Conservation (phyloP, 1,140 invertebrate species). For the Caerostris darwini region DNA sequence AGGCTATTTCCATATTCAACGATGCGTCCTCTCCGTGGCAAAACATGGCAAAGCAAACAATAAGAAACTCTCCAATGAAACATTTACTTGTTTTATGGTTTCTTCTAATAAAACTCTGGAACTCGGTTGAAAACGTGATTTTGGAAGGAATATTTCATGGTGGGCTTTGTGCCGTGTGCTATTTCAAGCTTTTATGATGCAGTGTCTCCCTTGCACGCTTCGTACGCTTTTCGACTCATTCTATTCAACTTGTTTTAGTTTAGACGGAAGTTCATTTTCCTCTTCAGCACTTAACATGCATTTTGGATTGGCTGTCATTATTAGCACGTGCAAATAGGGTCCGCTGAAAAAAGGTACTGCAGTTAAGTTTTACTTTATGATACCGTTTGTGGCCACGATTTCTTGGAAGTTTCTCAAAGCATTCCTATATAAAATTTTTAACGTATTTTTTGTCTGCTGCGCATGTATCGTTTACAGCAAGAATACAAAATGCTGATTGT, state of each 20-base stretch:
- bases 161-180: not conserved
- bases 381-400: not conserved
- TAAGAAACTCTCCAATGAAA: not conserved
- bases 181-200: slow-evolving; percentile 2
- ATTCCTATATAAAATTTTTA: not conserved
- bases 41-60: not conserved
- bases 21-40: not conserved
- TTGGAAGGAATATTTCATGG: slow-evolving; percentile 34
- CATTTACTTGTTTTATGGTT: not conserved
- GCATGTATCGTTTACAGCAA: not conserved
- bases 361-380: not conserved
- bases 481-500: too few species aligned
- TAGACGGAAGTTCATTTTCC: not conserved
- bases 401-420: not conserved
- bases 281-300: slow-evolving; percentile 8
- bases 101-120: not conserved
- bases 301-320: slow-evolving; percentile 8
- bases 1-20: not conserved
- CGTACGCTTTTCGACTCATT: not conserved
- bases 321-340: not conserved
- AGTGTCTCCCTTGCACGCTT: not conserved
- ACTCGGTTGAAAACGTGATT: slow-evolving; percentile 58
- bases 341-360: not conserved
- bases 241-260: not conserved
- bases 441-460: not conserved